Evolutionary conservation across 2,888 invertebrate species (phyloP).

Genomic region (Norana najaformis): DNA sequence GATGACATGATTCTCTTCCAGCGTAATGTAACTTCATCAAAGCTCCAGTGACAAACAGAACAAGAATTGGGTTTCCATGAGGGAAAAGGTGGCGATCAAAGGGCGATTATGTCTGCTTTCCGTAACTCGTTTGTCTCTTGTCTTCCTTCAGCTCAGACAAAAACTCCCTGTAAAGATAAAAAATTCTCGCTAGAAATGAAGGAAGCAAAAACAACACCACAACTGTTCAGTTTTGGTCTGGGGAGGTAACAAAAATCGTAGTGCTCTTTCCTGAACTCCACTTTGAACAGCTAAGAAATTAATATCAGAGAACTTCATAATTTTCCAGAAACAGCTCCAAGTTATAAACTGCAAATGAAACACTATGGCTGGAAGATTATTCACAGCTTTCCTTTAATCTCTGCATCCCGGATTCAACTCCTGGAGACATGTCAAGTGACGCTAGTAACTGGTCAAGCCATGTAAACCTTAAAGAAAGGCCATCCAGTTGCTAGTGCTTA

Average conservation of each 20-base stretch:
- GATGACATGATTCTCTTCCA: not conserved
- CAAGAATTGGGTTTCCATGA: not conserved
- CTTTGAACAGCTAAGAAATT: not conserved
- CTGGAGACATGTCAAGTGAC: too few relatives aligned
- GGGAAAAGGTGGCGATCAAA: not conserved
- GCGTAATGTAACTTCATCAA: not conserved
- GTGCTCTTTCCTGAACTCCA: not conserved
- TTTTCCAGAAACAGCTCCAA: too few relatives aligned
- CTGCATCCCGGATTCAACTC: too few relatives aligned
- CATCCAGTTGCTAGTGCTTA: not conserved
- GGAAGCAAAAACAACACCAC: not conserved
- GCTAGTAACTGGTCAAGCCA: too few relatives aligned
- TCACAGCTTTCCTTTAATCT: too few relatives aligned
- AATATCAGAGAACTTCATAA: not conserved
- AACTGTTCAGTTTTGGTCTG: not conserved
- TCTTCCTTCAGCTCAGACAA: not conserved
- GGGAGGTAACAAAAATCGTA: not conserved
- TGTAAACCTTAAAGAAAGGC: not conserved
- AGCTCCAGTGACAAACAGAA: not conserved
- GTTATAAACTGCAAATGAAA: too few relatives aligned
- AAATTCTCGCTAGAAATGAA: not conserved
- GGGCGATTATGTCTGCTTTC: not conserved
- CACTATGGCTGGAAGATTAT: too few relatives aligned
- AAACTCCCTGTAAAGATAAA: slow-evolving; percentile 22
- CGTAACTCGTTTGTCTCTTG: not conserved